Percentiles rank a stretch among this genome's conserved stretches.
Conservation (phyloP, 2,888 invertebrate species). For the Cryptus armator region DNA sequence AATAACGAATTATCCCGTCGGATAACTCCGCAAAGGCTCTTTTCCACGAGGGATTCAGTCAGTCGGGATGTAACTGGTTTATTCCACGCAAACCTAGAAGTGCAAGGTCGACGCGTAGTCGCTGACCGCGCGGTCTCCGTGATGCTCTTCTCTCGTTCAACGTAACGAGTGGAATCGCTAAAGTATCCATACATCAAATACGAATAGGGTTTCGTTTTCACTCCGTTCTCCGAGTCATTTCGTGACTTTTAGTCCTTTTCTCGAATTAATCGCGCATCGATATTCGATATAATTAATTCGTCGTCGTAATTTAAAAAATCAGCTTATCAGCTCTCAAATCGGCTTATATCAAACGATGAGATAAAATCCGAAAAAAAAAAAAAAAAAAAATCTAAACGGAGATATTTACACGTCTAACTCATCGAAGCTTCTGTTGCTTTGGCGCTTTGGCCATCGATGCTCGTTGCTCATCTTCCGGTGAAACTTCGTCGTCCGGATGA, state of each 20-base stretch:
- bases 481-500: conserved; percentile 14
- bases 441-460: background rate
- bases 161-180: conserved; percentile 31
- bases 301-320: background rate
- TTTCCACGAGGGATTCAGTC: conserved; percentile 16
- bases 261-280: too few relatives aligned
- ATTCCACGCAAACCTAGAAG: conserved; percentile 67
- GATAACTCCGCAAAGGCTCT: conserved; percentile 44
- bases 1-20: conserved; percentile 15
- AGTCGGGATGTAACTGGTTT: conserved; percentile 60
- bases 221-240: background rate
- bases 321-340: too few relatives aligned
- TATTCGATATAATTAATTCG: too few relatives aligned
- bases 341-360: background rate
- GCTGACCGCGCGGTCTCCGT: conserved; percentile 28
- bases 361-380: background rate
- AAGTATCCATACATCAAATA: background rate
- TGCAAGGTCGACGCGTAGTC: conserved; percentile 53
- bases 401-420: background rate
- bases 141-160: conserved; percentile 11
- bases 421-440: background rate
- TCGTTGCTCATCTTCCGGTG: background rate
- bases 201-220: conserved; percentile 48
- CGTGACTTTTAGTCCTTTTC: too few relatives aligned
- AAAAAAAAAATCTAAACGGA: background rate